Conservation (phyloP, 2,888 invertebrate genomes). For the Tiphia femorata region DNA sequence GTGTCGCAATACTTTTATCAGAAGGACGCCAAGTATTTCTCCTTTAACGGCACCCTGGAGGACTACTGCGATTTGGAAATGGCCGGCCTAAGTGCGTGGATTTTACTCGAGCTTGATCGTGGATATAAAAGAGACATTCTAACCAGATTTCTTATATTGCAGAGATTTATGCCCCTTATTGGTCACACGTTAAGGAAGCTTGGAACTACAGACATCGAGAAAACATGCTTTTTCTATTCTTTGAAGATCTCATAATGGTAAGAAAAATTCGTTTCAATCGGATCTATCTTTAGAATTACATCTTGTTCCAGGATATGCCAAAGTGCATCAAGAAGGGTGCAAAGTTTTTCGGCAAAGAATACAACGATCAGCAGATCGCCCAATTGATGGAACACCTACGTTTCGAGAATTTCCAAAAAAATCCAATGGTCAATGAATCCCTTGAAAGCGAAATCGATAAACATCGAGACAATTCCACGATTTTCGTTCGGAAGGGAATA, state of each 20-base stretch:
- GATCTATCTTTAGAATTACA: neutral
- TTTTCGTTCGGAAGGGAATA: slow-evolving; percentile 78
- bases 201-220: slow-evolving; percentile 76
- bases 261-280: too few species aligned
- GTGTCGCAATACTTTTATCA: slow-evolving; percentile 88
- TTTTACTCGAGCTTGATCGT: neutral
- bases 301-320: too few species aligned
- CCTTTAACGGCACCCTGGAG: slow-evolving; percentile 77
- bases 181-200: slow-evolving; percentile 81
- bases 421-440: slow-evolving; percentile 82
- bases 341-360: slow-evolving; percentile 74
- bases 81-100: slow-evolving; percentile 75
- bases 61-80: slow-evolving; percentile 81
- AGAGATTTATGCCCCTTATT: slow-evolving; percentile 76
- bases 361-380: slow-evolving; percentile 73
- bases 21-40: slow-evolving; percentile 77
- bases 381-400: slow-evolving; percentile 80
- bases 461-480: slow-evolving; percentile 71
- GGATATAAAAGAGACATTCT: neutral
- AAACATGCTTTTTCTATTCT: slow-evolving; percentile 81
- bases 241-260: slow-evolving; percentile 82
- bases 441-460: slow-evolving; percentile 75
- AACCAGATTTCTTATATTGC: neutral
- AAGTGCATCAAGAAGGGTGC: slow-evolving; percentile 72
- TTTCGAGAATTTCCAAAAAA: slow-evolving; percentile 85